A percentile compares a stretch with the other conserved stretches of the same genome.
Evolutionary conservation across 2,888 invertebrate genomes (phyloP).

Genomic region (Odontocolon sp.): DNA sequence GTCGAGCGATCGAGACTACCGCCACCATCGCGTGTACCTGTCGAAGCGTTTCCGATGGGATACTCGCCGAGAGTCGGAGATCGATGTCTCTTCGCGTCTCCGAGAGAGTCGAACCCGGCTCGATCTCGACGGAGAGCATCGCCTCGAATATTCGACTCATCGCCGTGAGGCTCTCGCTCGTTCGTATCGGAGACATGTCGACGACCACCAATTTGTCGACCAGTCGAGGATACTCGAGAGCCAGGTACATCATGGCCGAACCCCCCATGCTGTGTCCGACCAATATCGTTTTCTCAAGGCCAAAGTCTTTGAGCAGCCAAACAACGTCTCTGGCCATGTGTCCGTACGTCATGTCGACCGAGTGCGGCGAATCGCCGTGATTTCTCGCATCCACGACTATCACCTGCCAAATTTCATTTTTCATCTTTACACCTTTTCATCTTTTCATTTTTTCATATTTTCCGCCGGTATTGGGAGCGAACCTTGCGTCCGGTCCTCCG

Average conservation of each 20-base stretch:
- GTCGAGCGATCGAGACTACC: too few relatives aligned
- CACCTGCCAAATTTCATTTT: constrained; percentile 80
- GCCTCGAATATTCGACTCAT: constrained; percentile 87
- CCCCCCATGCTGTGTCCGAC: constrained; percentile 99
- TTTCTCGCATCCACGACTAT: constrained; percentile 94
- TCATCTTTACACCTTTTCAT: neutral
- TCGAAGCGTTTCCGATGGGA: constrained; percentile 84
- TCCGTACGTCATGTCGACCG: constrained; percentile 87
- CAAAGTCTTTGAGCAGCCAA: constrained; percentile 85
- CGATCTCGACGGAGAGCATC: constrained; percentile 85
- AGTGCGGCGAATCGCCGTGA: constrained; percentile 96
- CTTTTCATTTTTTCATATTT: neutral
- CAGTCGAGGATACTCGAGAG: constrained; percentile 86
- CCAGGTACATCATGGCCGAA: constrained; percentile 92
- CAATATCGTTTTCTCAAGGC: constrained; percentile 85
- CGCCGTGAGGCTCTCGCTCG: constrained; percentile 84
- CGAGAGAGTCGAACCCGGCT: constrained; percentile 83
- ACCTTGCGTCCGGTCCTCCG: constrained; percentile 86
- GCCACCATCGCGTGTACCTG: too few relatives aligned
- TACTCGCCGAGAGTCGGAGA: constrained; percentile 84
- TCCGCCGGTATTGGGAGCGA: too few relatives aligned
- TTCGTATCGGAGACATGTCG: constrained; percentile 87
- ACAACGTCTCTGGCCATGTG: constrained; percentile 89
- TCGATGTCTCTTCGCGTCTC: constrained; percentile 87
- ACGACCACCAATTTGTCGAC: constrained; percentile 87